phyloP scores from a whole-genome alignment of 2,113 vertebrate species.

The Pelecanus crispus region DNA sequence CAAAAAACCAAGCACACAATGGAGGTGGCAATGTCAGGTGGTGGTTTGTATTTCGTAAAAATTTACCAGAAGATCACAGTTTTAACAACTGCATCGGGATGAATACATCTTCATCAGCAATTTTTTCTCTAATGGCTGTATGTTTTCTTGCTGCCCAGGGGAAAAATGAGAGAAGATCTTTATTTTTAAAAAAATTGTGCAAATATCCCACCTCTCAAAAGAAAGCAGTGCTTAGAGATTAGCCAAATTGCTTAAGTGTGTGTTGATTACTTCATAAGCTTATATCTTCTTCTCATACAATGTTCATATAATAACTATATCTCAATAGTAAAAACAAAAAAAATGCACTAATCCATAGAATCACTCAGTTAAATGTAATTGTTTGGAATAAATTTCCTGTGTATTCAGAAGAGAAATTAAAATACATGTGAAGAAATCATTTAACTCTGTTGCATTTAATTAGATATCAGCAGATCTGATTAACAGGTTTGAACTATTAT shows the following conservation, averaged over 20 bases:
- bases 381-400: background rate
- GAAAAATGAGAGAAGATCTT: background rate
- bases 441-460: slow-evolving; percentile 16
- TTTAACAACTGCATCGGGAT: background rate
- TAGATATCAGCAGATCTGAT: background rate
- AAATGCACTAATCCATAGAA: background rate
- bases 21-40: background rate
- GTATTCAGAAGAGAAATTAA: background rate
- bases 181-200: background rate
- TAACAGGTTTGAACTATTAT: background rate
- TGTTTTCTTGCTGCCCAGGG: background rate
- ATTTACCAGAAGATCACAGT: background rate
- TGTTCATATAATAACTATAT: background rate
- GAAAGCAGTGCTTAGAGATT: background rate
- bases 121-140: background rate
- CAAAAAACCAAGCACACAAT: background rate
- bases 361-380: background rate
- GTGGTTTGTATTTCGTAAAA: background rate
- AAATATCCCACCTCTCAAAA: background rate
- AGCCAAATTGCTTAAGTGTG: background rate
- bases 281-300: background rate
- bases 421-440: background rate
- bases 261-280: background rate
- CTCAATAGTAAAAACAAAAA: background rate
- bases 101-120: background rate